Percentiles rank a stretch among this genome's conserved stretches.
These are phyloP conservation scores for Caranx ignobilis DNA, from an alignment of 2,113 vertebrate species.

Conservation along the genomic window DNA sequence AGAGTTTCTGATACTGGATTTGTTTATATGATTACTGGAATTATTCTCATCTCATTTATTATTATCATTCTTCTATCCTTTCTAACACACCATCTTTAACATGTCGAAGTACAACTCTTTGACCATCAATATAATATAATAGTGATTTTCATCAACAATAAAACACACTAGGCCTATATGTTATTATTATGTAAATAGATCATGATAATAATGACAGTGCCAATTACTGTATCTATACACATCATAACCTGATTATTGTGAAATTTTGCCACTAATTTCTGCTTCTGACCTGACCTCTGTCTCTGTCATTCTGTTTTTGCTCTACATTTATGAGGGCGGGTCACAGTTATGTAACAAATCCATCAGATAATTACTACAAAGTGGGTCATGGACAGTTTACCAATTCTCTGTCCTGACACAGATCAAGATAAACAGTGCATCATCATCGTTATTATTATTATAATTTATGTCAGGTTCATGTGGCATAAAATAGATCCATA, in stretches of 20 bases:
- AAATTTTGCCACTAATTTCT: neutral
- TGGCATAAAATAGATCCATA: neutral
- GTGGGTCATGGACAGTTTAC: constrained; percentile 54
- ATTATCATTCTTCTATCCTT: no score
- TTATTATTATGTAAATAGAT: no score
- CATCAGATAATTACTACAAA: constrained; percentile 65
- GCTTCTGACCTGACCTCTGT: constrained; percentile 17
- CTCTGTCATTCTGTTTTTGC: constrained; percentile 28
- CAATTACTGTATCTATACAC: neutral
- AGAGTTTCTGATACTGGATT: neutral
- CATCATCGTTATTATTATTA: constrained; percentile 35
- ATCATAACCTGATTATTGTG: neutral
- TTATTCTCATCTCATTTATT: no score
- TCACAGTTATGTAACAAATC: constrained; percentile 37
- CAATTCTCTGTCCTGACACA: constrained; percentile 51
- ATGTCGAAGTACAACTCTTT: no score
- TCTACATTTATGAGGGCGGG: constrained; percentile 40
- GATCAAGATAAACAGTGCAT: constrained; percentile 4
- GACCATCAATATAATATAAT: no score
- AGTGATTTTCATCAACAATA: neutral
- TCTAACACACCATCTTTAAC: no score
- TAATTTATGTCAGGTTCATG: constrained; percentile 4
- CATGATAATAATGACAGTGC: neutral
- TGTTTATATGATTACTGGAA: no score
- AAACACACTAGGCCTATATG: neutral